Conservation (phyloP, 2,113 vertebrate genomes). For the Cinclus cinclus region DNA sequence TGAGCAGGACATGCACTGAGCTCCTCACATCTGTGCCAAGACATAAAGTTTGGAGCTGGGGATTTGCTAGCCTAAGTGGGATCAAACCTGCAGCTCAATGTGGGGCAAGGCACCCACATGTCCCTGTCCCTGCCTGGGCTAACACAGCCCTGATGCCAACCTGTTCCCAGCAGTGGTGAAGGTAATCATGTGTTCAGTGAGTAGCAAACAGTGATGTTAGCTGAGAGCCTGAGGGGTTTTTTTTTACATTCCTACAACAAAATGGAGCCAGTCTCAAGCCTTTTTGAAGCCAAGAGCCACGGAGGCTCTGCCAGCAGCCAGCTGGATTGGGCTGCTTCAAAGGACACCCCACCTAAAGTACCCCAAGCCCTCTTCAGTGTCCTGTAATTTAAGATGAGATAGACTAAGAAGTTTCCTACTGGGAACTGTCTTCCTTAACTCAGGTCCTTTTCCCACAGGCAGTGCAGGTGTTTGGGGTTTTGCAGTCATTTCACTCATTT, state of each 20-base stretch:
- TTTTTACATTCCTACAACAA: neutral
- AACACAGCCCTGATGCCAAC: neutral
- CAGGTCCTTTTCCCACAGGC: conserved; percentile 63
- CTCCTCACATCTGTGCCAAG: neutral
- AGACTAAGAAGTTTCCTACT: conserved; percentile 25
- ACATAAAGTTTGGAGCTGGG: neutral
- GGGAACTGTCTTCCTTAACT: conserved; percentile 44
- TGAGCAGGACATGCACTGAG: neutral
- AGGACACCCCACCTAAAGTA: neutral
- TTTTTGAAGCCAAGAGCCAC: neutral
- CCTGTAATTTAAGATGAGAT: neutral
- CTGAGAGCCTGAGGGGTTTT: neutral
- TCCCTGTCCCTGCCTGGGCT: neutral
- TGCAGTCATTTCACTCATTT: conserved; percentile 67
- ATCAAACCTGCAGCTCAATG: neutral
- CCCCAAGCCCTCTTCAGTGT: neutral
- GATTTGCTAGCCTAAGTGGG: neutral
- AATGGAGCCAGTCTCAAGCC: neutral
- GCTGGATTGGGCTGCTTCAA: neutral
- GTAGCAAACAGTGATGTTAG: neutral
- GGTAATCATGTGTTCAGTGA: neutral
- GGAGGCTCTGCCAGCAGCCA: neutral
- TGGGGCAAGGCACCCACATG: neutral
- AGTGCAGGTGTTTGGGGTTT: conserved; percentile 57
- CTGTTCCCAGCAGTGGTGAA: neutral